Evolutionary conservation across 2,888 invertebrate species (phyloP).

Genomic region (Cheilosia variabilis): DNA sequence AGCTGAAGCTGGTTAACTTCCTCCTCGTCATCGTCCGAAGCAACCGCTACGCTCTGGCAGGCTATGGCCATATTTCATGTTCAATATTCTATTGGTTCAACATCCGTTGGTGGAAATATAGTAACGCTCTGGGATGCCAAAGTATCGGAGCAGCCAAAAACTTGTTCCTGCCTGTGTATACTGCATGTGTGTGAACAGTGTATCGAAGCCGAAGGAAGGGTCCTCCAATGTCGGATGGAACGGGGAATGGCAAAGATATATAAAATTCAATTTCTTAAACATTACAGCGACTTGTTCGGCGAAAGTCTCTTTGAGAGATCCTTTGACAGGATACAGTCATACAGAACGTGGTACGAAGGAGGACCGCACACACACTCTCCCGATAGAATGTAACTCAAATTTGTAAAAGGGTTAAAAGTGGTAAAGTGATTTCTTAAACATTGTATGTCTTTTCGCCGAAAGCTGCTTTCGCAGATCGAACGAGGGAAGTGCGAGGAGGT

Average conservation of each 20-base stretch:
- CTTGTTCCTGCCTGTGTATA: constrained; percentile 36
- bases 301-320: constrained; percentile 54
- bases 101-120: constrained; percentile 44
- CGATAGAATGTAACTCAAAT: constrained; percentile 69
- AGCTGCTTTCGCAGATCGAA: constrained; percentile 52
- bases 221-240: background rate
- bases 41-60: constrained; percentile 23
- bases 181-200: background rate
- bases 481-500: background rate
- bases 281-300: constrained; percentile 69
- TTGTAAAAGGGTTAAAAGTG: constrained; percentile 74
- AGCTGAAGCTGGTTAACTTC: constrained; percentile 62
- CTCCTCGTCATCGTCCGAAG: constrained; percentile 57
- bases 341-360: constrained; percentile 9
- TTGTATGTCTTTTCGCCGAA: constrained; percentile 65
- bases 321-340: constrained; percentile 70
- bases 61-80: constrained; percentile 67
- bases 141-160: constrained; percentile 52
- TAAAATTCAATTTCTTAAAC: constrained; percentile 74
- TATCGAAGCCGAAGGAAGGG: constrained; percentile 8
- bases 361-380: constrained; percentile 37
- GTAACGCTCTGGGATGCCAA: constrained; percentile 58
- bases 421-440: constrained; percentile 74
- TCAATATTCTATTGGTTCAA: constrained; percentile 72
- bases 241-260: constrained; percentile 42